phyloP scores from a whole-genome alignment of 2,888 invertebrate genomes.

The Tenthredo distinguenda region DNA sequence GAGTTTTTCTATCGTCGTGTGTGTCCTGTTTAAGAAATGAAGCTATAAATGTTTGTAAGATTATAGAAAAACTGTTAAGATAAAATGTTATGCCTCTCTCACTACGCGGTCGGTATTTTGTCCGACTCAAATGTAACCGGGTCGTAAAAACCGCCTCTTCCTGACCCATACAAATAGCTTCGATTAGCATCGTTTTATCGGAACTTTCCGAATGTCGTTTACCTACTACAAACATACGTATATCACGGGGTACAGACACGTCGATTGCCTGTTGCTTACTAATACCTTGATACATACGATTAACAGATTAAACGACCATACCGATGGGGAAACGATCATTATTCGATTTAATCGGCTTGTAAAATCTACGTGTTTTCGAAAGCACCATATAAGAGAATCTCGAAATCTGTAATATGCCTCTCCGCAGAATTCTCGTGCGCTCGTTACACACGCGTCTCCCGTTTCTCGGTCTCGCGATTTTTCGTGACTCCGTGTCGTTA shows the following conservation, averaged over 20 bases:
- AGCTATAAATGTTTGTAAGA: slow-evolving; percentile 33
- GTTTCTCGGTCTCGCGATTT: slow-evolving; percentile 1
- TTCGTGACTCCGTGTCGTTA: slow-evolving; percentile 29
- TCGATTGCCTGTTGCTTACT: slow-evolving; percentile 12
- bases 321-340: background rate
- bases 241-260: background rate
- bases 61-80: slow-evolving; percentile 39
- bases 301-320: background rate
- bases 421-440: background rate
- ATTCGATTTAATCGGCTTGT: background rate
- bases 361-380: background rate
- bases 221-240: background rate
- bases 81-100: slow-evolving; percentile 15
- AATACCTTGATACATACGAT: slow-evolving; percentile 9
- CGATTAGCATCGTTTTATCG: slow-evolving; percentile 44
- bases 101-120: slow-evolving; percentile 25
- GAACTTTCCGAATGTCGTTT: slow-evolving; percentile 1
- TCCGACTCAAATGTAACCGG: slow-evolving; percentile 39
- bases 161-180: slow-evolving; percentile 39
- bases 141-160: slow-evolving; percentile 15
- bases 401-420: background rate
- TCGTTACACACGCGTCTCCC: background rate
- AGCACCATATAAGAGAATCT: background rate
- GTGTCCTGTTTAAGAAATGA: slow-evolving; percentile 16
- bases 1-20: slow-evolving; percentile 21